These are phyloP conservation scores for Chelonia mydas DNA, from an alignment of 2,797 vertebrate genomes.

Conservation along the genomic window DNA sequence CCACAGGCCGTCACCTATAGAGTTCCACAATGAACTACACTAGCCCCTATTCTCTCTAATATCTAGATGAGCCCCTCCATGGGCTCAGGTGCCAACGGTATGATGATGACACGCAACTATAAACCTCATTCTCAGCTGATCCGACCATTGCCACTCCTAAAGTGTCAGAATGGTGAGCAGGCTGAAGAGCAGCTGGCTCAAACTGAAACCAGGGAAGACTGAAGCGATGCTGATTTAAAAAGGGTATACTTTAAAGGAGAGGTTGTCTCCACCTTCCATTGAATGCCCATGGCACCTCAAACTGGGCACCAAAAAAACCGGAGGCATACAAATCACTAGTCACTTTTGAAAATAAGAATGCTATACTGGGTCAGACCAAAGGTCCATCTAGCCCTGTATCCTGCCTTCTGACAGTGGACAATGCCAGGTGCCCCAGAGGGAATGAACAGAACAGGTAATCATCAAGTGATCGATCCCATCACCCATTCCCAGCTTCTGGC, in stretches of 20 bases:
- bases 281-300: background rate
- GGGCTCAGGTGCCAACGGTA: background rate
- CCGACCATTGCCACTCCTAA: fast-evolving
- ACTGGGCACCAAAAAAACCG: background rate
- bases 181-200: background rate
- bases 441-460: too few species aligned
- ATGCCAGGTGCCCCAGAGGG: too few species aligned
- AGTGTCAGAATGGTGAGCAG: background rate
- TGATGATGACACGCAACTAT: too few species aligned
- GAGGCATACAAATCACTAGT: background rate
- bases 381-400: too few species aligned
- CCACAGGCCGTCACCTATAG: too few species aligned
- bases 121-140: background rate
- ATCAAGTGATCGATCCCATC: too few species aligned
- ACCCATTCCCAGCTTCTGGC: too few species aligned
- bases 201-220: background rate
- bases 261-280: background rate
- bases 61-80: background rate
- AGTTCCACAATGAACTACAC: background rate
- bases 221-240: too few species aligned
- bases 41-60: background rate
- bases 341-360: background rate
- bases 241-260: too few species aligned
- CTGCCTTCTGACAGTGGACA: too few species aligned
- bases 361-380: too few species aligned